These are phyloP conservation scores for Mimachlamys varia DNA, from an alignment of 2,888 invertebrate genomes.

Conservation along the genomic window DNA sequence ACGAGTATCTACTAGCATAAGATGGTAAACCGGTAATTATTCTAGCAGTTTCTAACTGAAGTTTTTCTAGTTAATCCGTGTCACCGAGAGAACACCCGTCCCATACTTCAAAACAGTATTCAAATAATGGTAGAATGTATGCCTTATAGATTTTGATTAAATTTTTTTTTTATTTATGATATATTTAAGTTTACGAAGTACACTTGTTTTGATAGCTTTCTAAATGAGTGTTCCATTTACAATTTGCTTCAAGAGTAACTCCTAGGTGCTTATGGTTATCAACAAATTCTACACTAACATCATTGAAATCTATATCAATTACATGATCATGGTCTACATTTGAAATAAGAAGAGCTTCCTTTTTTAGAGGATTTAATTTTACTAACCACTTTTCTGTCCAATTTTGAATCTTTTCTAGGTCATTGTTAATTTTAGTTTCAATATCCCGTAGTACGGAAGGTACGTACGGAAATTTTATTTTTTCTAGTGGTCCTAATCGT, in stretches of 20 bases:
- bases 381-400: background rate
- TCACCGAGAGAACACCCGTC: constrained; percentile 41
- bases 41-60: constrained; percentile 42
- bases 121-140: constrained; percentile 44
- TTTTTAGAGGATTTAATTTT: background rate
- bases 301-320: background rate
- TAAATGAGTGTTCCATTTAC: constrained; percentile 42
- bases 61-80: constrained; percentile 43
- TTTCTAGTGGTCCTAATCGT: too few relatives aligned
- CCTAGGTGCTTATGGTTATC: constrained; percentile 44
- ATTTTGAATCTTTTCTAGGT: background rate
- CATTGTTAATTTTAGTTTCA: background rate
- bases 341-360: background rate
- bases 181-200: constrained; percentile 45
- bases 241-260: too few relatives aligned
- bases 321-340: background rate
- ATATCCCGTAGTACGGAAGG: too few relatives aligned
- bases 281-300: constrained; percentile 8
- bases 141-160: constrained; percentile 43
- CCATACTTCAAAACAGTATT: constrained; percentile 49
- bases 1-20: constrained; percentile 41
- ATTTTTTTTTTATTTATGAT: constrained; percentile 23
- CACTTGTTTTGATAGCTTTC: constrained; percentile 42
- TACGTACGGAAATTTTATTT: too few relatives aligned
- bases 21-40: constrained; percentile 47